phyloP scores from a whole-genome alignment of 2,888 invertebrate species.

The Herminia tarsipennalis region DNA sequence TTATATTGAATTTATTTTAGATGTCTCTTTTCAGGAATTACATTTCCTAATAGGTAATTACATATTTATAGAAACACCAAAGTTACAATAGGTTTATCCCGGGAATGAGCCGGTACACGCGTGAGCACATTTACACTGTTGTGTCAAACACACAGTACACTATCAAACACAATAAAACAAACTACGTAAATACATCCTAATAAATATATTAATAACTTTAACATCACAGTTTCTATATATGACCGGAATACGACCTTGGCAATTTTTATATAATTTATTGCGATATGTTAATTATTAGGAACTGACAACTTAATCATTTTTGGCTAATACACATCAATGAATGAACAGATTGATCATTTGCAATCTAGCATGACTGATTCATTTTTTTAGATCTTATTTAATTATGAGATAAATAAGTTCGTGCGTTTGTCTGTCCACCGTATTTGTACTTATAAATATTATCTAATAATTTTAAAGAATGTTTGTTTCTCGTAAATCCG shows the following conservation, averaged over 20 bases:
- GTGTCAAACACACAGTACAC: slow-evolving; percentile 59
- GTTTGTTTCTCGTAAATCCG: slow-evolving; percentile 18
- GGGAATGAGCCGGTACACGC: background rate
- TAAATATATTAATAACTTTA: slow-evolving; percentile 54
- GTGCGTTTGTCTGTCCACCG: background rate
- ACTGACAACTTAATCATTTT: background rate
- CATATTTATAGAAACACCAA: slow-evolving; percentile 3
- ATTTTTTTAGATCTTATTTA: too few relatives aligned
- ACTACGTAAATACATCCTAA: slow-evolving; percentile 57
- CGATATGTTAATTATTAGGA: background rate
- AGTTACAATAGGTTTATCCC: background rate
- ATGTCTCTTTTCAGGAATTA: too few relatives aligned
- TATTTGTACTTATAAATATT: background rate
- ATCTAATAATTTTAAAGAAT: background rate
- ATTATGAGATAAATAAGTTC: background rate
- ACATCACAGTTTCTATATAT: slow-evolving; percentile 75
- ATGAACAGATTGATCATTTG: too few relatives aligned
- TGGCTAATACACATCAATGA: background rate
- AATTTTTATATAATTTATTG: slow-evolving; percentile 12
- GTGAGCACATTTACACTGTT: slow-evolving; percentile 78
- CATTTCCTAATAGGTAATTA: too few relatives aligned
- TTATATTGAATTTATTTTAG: too few relatives aligned
- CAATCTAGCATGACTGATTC: too few relatives aligned
- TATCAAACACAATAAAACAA: slow-evolving; percentile 46
- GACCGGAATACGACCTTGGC: slow-evolving; percentile 48